A percentile compares a stretch with the other conserved stretches of the same genome.
phyloP scores from a whole-genome alignment of 2,113 vertebrate species.

The Chamaetylas fuelleborni region DNA sequence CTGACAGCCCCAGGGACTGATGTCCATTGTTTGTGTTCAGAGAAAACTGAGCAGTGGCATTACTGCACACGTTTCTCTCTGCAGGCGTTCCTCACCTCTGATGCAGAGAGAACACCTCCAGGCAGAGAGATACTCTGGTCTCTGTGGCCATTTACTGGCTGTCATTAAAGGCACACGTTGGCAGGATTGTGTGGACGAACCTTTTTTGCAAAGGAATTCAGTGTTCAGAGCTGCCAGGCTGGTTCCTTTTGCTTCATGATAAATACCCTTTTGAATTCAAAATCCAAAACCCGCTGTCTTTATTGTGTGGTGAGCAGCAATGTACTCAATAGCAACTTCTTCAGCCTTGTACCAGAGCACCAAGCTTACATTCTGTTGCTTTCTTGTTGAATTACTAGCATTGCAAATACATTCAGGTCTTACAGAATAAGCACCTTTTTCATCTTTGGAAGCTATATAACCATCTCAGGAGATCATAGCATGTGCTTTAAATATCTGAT shows the following conservation, averaged over 20 bases:
- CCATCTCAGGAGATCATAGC: not conserved
- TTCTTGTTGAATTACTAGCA: not conserved
- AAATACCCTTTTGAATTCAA: not conserved
- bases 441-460: not conserved
- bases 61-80: not conserved
- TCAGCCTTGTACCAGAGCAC: not conserved
- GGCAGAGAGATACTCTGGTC: not conserved
- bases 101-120: not conserved
- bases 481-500: not conserved
- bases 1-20: not conserved
- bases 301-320: not conserved
- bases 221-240: not conserved
- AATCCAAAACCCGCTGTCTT: not conserved
- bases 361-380: not conserved
- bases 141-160: not conserved
- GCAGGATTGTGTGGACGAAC: not conserved
- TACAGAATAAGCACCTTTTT: not conserved
- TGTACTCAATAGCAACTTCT: not conserved
- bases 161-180: accelerated
- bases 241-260: not conserved
- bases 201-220: not conserved
- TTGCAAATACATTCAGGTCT: not conserved
- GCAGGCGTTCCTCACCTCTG: not conserved
- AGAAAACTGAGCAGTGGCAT: not conserved
- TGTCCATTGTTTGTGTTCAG: not conserved